These are phyloP conservation scores for Zaprionus africanus DNA, from an alignment of 1,140 invertebrate genomes.

Conservation along the genomic window DNA sequence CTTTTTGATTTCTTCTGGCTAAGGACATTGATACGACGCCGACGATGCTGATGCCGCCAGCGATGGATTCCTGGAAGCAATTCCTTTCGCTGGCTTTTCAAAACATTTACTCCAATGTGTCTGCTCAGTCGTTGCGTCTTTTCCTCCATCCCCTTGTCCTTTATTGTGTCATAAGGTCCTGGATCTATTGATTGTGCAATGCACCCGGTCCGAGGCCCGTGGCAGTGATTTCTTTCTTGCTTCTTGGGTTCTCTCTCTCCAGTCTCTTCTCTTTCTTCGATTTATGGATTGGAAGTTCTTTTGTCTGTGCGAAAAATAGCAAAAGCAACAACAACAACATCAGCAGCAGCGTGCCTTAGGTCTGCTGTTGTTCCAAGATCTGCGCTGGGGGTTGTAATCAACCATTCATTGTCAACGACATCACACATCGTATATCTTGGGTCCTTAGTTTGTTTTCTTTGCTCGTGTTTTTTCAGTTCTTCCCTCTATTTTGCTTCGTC, in stretches of 20 bases:
- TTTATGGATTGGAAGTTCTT: conserved; percentile 49
- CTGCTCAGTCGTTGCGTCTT: conserved; percentile 23
- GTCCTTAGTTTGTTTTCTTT: conserved; percentile 70
- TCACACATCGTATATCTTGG: conserved; percentile 83
- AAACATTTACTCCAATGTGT: conserved; percentile 83
- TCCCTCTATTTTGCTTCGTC: conserved; percentile 16
- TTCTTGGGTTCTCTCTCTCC: conserved; percentile 23
- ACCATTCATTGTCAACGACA: conserved; percentile 83
- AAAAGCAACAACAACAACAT: conserved; percentile 44
- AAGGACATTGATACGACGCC: conserved; percentile 77
- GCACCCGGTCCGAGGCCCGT: conserved; percentile 78
- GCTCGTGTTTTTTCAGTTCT: conserved; percentile 52
- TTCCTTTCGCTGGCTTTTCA: conserved; percentile 84
- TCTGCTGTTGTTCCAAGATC: conserved; percentile 43
- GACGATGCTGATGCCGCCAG: conserved; percentile 1
- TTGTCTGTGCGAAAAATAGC: conserved; percentile 48
- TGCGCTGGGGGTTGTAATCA: conserved; percentile 61
- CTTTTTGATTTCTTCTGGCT: conserved; percentile 83
- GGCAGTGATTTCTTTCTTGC: conserved; percentile 75
- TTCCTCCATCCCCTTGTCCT: conserved; percentile 24
- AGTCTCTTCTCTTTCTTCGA: conserved; percentile 24
- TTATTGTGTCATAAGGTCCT: conserved; percentile 60
- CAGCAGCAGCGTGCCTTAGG: conserved; percentile 6
- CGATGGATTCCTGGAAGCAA: conserved; percentile 80
- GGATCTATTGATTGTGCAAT: conserved; percentile 76